Conservation (phyloP, 2,797 vertebrate species). For the Esox lucius region DNA sequence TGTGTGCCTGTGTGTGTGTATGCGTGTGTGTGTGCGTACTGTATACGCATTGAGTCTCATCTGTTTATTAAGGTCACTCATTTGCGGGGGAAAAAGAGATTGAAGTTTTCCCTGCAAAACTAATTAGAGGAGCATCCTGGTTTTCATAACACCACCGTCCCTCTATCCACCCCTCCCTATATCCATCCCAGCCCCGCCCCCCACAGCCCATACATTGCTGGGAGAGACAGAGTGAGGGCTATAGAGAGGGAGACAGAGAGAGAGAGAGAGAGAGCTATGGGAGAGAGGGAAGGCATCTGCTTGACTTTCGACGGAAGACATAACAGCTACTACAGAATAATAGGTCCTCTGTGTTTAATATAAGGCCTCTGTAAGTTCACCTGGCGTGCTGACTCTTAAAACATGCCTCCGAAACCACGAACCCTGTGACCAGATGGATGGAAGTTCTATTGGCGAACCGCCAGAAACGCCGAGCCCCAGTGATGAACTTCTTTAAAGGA, state of each 20-base stretch:
- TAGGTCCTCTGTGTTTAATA: conserved; percentile 40
- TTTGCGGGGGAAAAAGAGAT: conserved; percentile 36
- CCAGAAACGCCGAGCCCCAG: conserved; percentile 27
- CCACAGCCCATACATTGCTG: conserved; percentile 73
- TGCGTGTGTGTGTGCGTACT: not conserved
- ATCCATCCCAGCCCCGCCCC: conserved; percentile 43
- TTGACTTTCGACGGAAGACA: conserved; percentile 11
- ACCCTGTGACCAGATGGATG: conserved; percentile 32
- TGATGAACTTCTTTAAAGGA: conserved; percentile 38
- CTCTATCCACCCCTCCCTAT: not conserved
- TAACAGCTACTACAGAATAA: not conserved
- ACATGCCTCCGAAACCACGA: conserved; percentile 9
- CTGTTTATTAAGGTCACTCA: conserved; percentile 50
- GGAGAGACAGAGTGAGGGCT: conserved; percentile 55
- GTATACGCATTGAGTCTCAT: conserved; percentile 20
- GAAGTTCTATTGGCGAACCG: conserved; percentile 32
- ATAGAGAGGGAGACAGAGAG: conserved; percentile 28
- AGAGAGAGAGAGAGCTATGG: conserved; percentile 17
- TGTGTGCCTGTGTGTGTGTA: conserved; percentile 17
- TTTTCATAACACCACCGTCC: conserved; percentile 8
- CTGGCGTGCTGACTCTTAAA: conserved; percentile 6
- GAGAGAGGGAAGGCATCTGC: conserved; percentile 7
- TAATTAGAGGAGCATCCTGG: conserved; percentile 51
- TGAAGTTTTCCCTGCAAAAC: conserved; percentile 45
- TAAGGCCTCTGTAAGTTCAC: conserved; percentile 11